Conservation (phyloP, 2,888 invertebrate genomes). For the Aphodius granarius region DNA sequence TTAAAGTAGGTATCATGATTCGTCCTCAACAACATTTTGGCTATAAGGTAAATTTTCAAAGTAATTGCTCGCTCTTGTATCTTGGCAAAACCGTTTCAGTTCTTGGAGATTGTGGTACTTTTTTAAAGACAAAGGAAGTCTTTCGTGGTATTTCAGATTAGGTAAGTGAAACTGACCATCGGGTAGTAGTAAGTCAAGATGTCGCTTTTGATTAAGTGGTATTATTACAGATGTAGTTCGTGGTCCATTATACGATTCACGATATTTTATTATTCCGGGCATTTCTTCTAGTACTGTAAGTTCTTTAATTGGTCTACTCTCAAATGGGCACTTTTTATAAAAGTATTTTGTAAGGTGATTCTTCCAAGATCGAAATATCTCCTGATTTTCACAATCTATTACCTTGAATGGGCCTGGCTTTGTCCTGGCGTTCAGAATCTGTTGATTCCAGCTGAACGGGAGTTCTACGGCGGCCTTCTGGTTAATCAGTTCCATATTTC, state of each 20-base stretch:
- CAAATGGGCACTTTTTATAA: background rate
- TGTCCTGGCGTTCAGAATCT: slow-evolving; percentile 12
- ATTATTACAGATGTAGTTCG: background rate
- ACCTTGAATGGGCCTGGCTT: slow-evolving; percentile 21
- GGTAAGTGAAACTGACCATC: background rate
- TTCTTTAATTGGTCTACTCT: background rate
- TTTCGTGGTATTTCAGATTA: background rate
- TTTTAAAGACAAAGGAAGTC: background rate
- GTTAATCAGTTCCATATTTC: slow-evolving; percentile 33
- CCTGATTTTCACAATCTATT: slow-evolving; percentile 6
- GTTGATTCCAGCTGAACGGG: slow-evolving; percentile 18
- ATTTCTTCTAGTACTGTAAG: background rate
- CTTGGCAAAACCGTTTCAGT: background rate
- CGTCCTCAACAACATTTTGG: no score
- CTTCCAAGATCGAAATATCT: background rate
- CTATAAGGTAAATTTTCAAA: no score
- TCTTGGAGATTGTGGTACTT: background rate
- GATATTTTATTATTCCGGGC: background rate
- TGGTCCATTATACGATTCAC: background rate
- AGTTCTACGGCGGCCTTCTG: slow-evolving; percentile 20
- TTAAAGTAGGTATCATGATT: no score
- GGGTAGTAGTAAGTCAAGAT: background rate
- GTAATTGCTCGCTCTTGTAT: background rate
- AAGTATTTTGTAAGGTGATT: background rate
- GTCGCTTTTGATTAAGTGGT: background rate